Base-by-base conservation (phyloP, 92 coral and sea anemone species). In the Porites divaricata region DNA sequence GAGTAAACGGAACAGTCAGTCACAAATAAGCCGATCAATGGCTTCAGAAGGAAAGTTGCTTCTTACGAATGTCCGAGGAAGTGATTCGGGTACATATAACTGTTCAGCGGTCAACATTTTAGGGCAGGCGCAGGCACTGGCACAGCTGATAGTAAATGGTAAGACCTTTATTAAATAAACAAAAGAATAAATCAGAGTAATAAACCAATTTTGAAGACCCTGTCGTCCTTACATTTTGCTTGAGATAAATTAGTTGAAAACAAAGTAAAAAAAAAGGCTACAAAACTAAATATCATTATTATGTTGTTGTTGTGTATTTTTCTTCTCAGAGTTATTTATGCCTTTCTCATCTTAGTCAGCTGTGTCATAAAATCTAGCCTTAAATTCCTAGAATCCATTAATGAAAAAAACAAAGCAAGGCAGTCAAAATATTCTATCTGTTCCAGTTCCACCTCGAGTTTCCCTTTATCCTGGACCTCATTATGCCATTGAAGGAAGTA, bases 401-500 rank as follows among this genome's bases (percentile, higher is more conserved):
- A 25, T 25, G n/a, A n/a, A n/a, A 25, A 25, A 25, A 25, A 1
- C 12, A 53, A 53, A 7, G 14, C 57, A 9, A 53, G 6, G 6
- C 9, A 19, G n/a, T 19, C 9, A n/a, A 2, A 64, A n/a, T 64
- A n/a, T 23, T 23, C 24, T 41, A 2, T 53, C 25, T 22, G 14
- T 48, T 86, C 59, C 86, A 89, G 93, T 73, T 61, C 72, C 15
- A 8, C 93, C 93, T 14, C 80, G 74, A 16, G 70, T 81, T 10
- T 67, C 84, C 16, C 66, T 89, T 61, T 67, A 21, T 20, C 74
- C 70, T 6, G 78, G 86, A 51, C 93, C 83, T 50, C 64, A 80
- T 16, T 79, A 79, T 35, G 76, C 65, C 41, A 75, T 80, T 28
- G 84, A 75, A 73, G 90, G 83, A 11, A 68, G 72, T 24, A 82